Evolutionary conservation across 1,140 invertebrate species (phyloP), one percentile per base, ranked within the genome.

Genomic region (Habropoda laboriosa): DNA sequence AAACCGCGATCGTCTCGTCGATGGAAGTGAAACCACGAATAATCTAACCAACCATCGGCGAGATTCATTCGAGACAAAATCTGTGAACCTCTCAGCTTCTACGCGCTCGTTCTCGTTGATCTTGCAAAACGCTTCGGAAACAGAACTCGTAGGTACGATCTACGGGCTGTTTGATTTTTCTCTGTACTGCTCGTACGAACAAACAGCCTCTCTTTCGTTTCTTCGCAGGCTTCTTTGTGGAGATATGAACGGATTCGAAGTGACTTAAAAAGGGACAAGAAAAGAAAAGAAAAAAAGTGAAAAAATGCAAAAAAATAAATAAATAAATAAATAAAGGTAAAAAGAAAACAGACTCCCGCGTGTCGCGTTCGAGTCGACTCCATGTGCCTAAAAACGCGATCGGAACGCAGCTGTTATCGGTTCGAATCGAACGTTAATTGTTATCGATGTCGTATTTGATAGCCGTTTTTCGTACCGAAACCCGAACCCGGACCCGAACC

Each of bases 321-420:
- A n/a, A n/a, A n/a, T n/a, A n/a, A n/a, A n/a, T n/a, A n/a, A n/a
- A n/a, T n/a, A n/a, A n/a, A n/a, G n/a, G n/a, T n/a, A n/a, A n/a
- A n/a, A n/a, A n/a, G n/a, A n/a, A n/a, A n/a, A n/a, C n/a, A n/a
- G n/a, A n/a, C n/a, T n/a, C 79, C 63, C 72, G 58, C 72, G 57
- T 49, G 67, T 67, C 47, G 58, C 83, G 83, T 77, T 74, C 80
- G 76, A 79, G 80, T 73, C 85, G 78, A 80, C 74, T 76, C 45
- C 51, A 83, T 83, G 83, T 86, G 85, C 85, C 85, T 86, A 27
- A 80, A 86, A 85, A 82, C 77, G 73, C 68, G 73, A 83, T 83
- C 78, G 64, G 73, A 80, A 72, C 32, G 73, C 71, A 35, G 51
- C 49, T 32, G 73, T 66, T 76, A 66, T 45, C 51, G 73, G n/a